Base-by-base conservation (phyloP, 2,113 vertebrate genomes). In the Apistogramma diplotaenia region DNA sequence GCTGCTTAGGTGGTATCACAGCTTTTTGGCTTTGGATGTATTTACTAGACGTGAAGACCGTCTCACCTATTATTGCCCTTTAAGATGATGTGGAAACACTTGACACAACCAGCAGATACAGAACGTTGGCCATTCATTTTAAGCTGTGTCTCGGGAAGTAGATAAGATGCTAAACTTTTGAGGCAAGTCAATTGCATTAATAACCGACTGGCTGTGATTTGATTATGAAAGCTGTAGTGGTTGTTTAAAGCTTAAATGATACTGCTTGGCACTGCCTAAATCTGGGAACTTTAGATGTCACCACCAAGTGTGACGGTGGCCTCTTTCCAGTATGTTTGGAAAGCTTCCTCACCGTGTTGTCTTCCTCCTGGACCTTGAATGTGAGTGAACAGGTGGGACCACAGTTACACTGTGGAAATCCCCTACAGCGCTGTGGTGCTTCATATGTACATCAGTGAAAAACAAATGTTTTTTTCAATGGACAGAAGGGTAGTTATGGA, bases 301-400 rank as follows among this genome's bases (percentile, higher is more conserved):
- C 74, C 37, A 16, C n/a, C 40, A 62, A 84, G 83, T 5, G 62
- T 85, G 59, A 37, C 62, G 3, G 35, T 82, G 86, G 83, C 87
- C 9, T 6, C 55, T 51, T 27, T 88, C 89, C 92, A 89, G 78
- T 31, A 71, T 73, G 82, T 74, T 88, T 79, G 89, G 85, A 91
- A 79, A 70, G 27, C 73, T 82, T 87, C 85, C 87, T 71, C 62
- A 8, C 35, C 76, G 40, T 85, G 90, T 82, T 86, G 76, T 89
- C 76, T 51, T 86, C 78, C 81, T 87, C 79, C 57, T 56, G 76
- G 78, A 70, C 27, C 79, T 15, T 54, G 71, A 86, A 57, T 85
- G 76, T 61, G 83, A 88, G 76, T 23, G 88, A 94, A 91, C 92
- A 93, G 93, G 91, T 93, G 91, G 87, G 81, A 77, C 84, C 77